phyloP scores from a whole-genome alignment of 2,888 invertebrate genomes.

The Scaptomyza cyrtandrae region DNA sequence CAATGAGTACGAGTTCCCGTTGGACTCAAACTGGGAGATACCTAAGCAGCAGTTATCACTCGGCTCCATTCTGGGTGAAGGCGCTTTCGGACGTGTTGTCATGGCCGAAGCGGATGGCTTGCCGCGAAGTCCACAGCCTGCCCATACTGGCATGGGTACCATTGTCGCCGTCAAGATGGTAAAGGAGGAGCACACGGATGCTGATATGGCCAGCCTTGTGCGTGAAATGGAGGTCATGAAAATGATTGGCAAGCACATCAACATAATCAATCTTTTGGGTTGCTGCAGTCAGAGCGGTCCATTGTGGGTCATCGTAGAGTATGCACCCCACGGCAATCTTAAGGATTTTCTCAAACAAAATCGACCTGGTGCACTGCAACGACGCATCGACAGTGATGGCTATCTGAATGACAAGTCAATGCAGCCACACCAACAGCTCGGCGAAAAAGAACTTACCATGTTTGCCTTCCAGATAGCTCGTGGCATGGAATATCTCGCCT shows the following conservation, averaged over 20 bases:
- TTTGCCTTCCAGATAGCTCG: constrained; percentile 98
- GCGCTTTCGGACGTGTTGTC: constrained; percentile 99
- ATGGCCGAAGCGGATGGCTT: constrained; percentile 91
- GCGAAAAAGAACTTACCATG: constrained; percentile 96
- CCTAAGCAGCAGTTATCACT: constrained; percentile 90
- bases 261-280: constrained; percentile 98
- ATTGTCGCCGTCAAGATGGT: constrained; percentile 99
- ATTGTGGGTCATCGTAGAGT: constrained; percentile 94
- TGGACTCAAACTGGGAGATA: constrained; percentile 98
- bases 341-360: constrained; percentile 96
- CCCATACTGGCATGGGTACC: constrained; percentile 79
- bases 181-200: constrained; percentile 98
- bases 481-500: constrained; percentile 99
- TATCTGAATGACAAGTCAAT: constrained; percentile 67
- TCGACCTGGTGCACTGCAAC: constrained; percentile 76
- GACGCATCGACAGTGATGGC: constrained; percentile 74
- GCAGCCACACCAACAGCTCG: constrained; percentile 84
- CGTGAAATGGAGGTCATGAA: constrained; percentile 99
- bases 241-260: constrained; percentile 98
- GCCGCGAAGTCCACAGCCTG: constrained; percentile 53
- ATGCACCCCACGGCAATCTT: constrained; percentile 96
- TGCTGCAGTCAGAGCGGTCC: constrained; percentile 98
- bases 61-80: constrained; percentile 96
- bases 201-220: constrained; percentile 98
- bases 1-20: constrained; percentile 97